Base-by-base conservation (phyloP, 2,888 invertebrate species). In the Stenurella melanura region DNA sequence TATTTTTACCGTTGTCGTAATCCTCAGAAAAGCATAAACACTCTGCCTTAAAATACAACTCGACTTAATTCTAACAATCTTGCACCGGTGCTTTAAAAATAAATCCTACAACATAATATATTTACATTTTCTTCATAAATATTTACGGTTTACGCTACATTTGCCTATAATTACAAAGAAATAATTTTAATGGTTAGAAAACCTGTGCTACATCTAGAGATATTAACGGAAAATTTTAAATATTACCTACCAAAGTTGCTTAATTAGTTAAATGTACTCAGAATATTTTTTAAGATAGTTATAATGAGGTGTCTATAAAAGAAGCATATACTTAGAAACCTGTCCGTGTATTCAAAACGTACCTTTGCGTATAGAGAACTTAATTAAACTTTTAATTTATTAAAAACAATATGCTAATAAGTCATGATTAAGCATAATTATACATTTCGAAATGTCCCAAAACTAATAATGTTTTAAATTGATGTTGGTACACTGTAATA, bases 381-480 rank as follows among this genome's bases (percentile, higher is more conserved):
- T 78, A 76, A 79, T 81, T 81, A 79, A 79, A 74, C 78, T 78
- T 78, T 73, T 78, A 74, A 76, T 78, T 76, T 78, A 79, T 76
- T 74, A 78, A 78, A 81, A 74, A 75, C 76, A 73, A 70, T 75
- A 81, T 81, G 78, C 66, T 81, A 79, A 79, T 79, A 72, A 76
- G 69, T 73, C 69, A 64, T 66, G 69, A 71, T 74, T 77, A 74
- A 73, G 67, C 66, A 67, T 67, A 73, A 67, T 73, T 66, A 73
- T 66, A 50, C 26, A 66, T 67, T 73, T 56, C 64, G 73, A 73
- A 73, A 70, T 70, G 70, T 60, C 70, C 60, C 10, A 70, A 70
- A 70, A 70, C 70, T 70, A 70, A 70, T 72, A 72, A 72, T 18
- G 42, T 30, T 54, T 72, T 63, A 72, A 72, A 54, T 63, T 72